These are phyloP conservation scores for Sebastes taczanowskii DNA, from an alignment of 2,797 vertebrate genomes.

Conservation along the genomic window DNA sequence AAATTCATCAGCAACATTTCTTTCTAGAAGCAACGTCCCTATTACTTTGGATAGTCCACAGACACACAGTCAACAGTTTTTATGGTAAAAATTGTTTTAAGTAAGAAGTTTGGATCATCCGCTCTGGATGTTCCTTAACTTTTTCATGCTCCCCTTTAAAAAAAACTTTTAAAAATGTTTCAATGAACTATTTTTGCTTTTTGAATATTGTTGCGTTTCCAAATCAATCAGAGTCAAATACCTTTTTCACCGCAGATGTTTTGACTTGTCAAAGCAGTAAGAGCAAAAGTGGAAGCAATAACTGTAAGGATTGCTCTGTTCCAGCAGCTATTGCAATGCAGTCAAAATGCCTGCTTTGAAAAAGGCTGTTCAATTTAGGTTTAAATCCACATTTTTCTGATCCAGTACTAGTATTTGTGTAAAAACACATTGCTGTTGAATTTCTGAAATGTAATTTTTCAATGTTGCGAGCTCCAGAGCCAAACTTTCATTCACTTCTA, in stretches of 20 bases:
- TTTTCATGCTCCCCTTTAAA: not conserved
- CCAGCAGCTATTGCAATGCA: not conserved
- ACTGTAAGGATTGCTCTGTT: not conserved
- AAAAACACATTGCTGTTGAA: not conserved
- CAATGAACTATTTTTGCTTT: not conserved
- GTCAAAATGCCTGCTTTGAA: not conserved
- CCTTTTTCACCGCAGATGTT: not conserved
- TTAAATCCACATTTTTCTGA: not conserved
- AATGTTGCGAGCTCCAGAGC: not conserved
- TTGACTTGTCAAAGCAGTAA: not conserved
- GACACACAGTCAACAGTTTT: not conserved
- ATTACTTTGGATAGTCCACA: not conserved
- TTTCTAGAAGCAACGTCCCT: not conserved
- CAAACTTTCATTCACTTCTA: not conserved
- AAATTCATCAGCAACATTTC: not conserved
- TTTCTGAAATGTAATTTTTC: not conserved
- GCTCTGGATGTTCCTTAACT: too few species aligned
- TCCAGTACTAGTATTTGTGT: not conserved
- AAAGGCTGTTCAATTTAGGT: not conserved
- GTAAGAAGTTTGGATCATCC: not conserved
- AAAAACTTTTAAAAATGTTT: not conserved
- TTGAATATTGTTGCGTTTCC: not conserved
- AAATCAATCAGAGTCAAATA: not conserved
- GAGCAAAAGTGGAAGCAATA: not conserved
- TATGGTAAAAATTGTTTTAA: not conserved